These are phyloP conservation scores for Catharus ustulatus DNA, from an alignment of 2,797 vertebrate genomes.

Conservation along the genomic window DNA sequence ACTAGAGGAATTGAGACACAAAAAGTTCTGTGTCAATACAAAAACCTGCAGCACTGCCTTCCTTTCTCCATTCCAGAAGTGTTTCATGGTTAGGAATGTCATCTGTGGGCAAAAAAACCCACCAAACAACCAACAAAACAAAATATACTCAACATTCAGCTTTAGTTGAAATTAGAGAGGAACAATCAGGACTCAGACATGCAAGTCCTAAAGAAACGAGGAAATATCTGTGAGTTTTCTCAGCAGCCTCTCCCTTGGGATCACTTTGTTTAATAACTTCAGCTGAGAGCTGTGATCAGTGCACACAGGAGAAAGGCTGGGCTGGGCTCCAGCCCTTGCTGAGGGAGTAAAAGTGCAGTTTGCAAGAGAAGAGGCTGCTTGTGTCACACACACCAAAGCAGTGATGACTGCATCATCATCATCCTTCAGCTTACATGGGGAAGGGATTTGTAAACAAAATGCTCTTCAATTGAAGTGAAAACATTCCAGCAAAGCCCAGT, in stretches of 20 bases:
- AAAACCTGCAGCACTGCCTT: neutral
- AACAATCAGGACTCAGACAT: neutral
- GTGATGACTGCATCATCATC: neutral
- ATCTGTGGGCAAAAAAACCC: rapidly evolving
- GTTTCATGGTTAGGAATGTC: neutral
- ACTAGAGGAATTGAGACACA: neutral
- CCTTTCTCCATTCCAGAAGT: neutral
- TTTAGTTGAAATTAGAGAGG: neutral
- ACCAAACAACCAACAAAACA: neutral
- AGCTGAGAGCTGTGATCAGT: neutral
- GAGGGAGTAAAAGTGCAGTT: neutral
- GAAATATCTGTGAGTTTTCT: neutral
- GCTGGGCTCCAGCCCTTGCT: neutral
- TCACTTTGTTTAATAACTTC: neutral
- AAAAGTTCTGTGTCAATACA: neutral
- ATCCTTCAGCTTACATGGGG: neutral
- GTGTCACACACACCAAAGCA: neutral
- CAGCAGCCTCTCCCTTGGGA: neutral
- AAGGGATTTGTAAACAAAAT: neutral
- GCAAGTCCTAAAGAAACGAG: neutral
- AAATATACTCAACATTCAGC: neutral
- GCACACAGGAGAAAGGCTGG: neutral
- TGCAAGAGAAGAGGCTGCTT: neutral
- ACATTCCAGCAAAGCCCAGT: neutral
- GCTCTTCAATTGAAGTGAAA: neutral